Evolutionary conservation across 2,797 vertebrate genomes (phyloP), one percentile per base, ranked within the genome.

Genomic region (Aplochiton taeniatus): DNA sequence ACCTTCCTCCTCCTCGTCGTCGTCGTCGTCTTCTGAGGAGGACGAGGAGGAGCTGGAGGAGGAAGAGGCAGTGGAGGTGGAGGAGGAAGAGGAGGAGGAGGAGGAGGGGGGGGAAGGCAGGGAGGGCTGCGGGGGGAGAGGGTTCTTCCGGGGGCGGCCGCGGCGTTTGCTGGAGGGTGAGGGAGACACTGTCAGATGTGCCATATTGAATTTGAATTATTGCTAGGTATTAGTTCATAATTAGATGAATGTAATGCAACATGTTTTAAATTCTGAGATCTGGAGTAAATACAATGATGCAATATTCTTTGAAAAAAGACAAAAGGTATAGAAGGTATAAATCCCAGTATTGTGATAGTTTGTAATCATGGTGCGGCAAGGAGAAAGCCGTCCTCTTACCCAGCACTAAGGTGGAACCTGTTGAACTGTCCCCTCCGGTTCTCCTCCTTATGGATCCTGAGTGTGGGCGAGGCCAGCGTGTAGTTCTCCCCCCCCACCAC

Each of bases 61-160:
- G 0, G 88, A 89, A 1, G 87, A 88, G 1, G 69, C 75, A 0
- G 91, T 90, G 4, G 86, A 87, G 12, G 84, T 79, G 0, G 88
- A 88, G 4, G 90, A 91, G 12, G 82, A 68, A 12, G 84, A 88
- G 0, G 90, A 89, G 0, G 91, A 90, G 0, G 89, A 90, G 0
- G 89, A 88, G 47, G 86, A 91, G 56, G 89, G 88, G 0, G 90
- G 88, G 12, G 91, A 90, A 11, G 87, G 89, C 41, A 87, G 80
- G 43, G 89, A 91, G 0, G 88, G 90, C 1, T 75, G 87, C 0
- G 85, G 87, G 8, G 85, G 91, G 8, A 81, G 84, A 0, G 93
- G 92, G 83, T 94, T 90, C 58, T 96, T 95, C 10, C 89, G 85
- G 47, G 94, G 94, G 16, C 91, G 88, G 3, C 94, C 93, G 4